Evolutionary conservation across 2,888 invertebrate genomes (phyloP), one percentile per base, ranked within the genome.

Genomic region (Atherix ibis): DNA sequence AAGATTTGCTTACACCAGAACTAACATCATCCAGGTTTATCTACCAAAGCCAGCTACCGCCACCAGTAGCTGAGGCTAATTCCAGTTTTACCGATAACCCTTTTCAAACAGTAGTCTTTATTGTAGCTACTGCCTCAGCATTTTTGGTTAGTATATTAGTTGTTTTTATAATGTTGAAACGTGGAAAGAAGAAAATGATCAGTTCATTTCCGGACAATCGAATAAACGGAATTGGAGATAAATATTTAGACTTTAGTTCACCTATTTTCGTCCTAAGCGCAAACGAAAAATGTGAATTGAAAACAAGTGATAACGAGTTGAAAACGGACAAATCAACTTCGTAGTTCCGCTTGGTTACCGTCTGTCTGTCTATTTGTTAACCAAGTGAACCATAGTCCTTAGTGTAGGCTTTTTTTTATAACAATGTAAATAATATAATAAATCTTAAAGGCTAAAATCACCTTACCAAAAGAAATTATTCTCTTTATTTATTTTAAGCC

Each of bases 111-210:
- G 79, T 80, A 27, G 65, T 82, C 14, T 74, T 83, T 45, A 78
- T 82, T 12, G 64, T 82, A 34, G 80, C 78, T 16, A 79, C 80
- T 2, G 76, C 76, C 5, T 81, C 82, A 4, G 80, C 82, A 1
- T 82, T 83, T 50, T 68, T 83, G 36, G 79, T 83, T 52, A 79
- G 79, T 51, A 74, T 81, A 14, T 65, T 83, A 14, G 72, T 79
- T 18, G 72, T 83, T 4, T 66, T 82, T 10, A 68, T 83, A 3
- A 74, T 81, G 68, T 59, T 83, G 10, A 82, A 83, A 54, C 70
- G 78, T 9, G 67, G 70, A 49, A 71, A 71, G 31, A 49, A 46
- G 33, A 50, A 53, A 32, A 13, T 35, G 14, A 30, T 46, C 19
- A 34, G 40, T 28, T 28, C 35, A 15, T 43, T 43, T 34, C 32